phyloP scores from a whole-genome alignment of 2,797 vertebrate genomes.

The Eidolon dupreanum region DNA sequence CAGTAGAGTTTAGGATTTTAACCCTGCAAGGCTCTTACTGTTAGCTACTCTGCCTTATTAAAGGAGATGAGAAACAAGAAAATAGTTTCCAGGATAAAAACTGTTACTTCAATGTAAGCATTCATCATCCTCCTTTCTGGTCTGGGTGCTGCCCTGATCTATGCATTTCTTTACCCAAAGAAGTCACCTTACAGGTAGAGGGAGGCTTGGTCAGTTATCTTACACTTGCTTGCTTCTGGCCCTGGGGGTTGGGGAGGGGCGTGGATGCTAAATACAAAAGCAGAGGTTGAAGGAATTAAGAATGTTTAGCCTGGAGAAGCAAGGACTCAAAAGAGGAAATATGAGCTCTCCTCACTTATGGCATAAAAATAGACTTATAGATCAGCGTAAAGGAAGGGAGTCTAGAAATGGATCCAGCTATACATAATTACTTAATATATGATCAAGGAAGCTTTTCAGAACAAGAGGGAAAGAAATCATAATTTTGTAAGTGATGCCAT shows the following conservation, averaged over 20 bases:
- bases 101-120: neutral
- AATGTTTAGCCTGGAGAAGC: constrained; percentile 20
- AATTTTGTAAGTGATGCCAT: constrained; percentile 35
- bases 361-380: constrained; percentile 71
- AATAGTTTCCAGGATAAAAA: neutral
- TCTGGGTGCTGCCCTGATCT: neutral
- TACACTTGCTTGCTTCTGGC: neutral
- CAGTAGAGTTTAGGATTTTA: neutral
- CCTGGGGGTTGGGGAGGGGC: too few species aligned
- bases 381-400: constrained; percentile 68
- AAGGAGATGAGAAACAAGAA: neutral
- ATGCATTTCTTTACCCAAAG: neutral
- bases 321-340: constrained; percentile 57
- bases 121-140: neutral
- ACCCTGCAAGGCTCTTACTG: neutral
- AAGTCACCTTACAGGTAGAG: neutral
- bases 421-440: constrained; percentile 71
- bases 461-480: neutral
- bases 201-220: neutral
- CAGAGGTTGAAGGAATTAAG: neutral
- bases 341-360: constrained; percentile 55
- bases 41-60: neutral
- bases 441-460: constrained; percentile 61
- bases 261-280: neutral
- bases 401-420: constrained; percentile 72